Conservation (phyloP, 1,140 invertebrate species). For the Cydia strobilella region DNA sequence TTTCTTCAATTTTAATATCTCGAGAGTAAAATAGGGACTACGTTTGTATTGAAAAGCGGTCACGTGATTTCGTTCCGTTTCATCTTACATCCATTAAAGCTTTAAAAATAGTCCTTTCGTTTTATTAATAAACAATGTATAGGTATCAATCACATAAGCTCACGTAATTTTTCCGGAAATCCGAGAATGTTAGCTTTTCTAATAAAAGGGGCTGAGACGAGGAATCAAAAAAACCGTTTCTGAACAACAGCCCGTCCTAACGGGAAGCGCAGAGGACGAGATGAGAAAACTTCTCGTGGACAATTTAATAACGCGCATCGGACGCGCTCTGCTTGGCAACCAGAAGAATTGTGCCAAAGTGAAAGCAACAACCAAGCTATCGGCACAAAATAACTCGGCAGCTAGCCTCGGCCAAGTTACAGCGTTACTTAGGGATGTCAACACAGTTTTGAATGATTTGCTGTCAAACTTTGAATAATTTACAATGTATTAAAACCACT, state of each 20-base stretch:
- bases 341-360: slow-evolving; percentile 49
- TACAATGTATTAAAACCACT: background rate
- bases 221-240: slow-evolving; percentile 52
- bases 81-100: background rate
- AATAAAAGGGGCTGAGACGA: slow-evolving; percentile 24
- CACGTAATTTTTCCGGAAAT: background rate
- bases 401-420: background rate
- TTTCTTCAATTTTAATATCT: too few species aligned
- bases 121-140: too few species aligned
- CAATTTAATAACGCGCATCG: slow-evolving; percentile 68
- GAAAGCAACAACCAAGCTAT: slow-evolving; percentile 39
- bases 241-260: slow-evolving; percentile 46
- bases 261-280: slow-evolving; percentile 52
- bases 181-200: slow-evolving; percentile 25
- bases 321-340: slow-evolving; percentile 51
- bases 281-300: slow-evolving; percentile 69
- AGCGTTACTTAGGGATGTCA: slow-evolving; percentile 8
- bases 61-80: too few species aligned
- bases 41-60: too few species aligned
- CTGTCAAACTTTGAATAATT: background rate
- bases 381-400: slow-evolving; percentile 24
- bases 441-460: background rate
- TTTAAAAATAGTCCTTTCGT: background rate
- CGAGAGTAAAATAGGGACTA: too few species aligned
- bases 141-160: background rate